Evolutionary conservation across 2,797 vertebrate species (phyloP), one percentile per base, ranked within the genome.

Genomic region (Sternotherus odoratus): DNA sequence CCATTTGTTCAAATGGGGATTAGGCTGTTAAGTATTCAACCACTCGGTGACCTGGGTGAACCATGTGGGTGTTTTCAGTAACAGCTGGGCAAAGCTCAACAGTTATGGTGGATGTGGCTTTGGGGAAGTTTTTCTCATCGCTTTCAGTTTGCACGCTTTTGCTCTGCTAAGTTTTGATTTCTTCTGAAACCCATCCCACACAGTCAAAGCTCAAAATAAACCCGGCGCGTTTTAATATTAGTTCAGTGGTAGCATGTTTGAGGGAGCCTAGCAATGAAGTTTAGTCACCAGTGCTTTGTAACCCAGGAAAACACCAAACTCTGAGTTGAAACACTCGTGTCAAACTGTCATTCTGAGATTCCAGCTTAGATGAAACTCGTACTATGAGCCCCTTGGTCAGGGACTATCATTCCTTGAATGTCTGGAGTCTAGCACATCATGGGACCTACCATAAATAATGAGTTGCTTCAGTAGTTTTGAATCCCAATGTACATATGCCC

Each of bases 1-100:
- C 21, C 2, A 2, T 57, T 28, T 77, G 91, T 0, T 1, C 72
- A 88, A 13, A 80, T 28, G 78, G 82, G 85, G 43, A 56, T 86
- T 90, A 94, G 90, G 60, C 90, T 90, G 84, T 94, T 96, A 94
- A 94, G 93, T 86, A 87, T 10, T 36, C n/a, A 69, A 48, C 66
- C 83, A 77, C 66, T 93, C 0, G 0, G 83, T 90, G 36, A 85
- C 60, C 83, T 89, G 92, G 79, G 88, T 95, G 95, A 96, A 85
- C 91, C 75, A 82, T 89, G 94, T 94, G 94, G 94, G 96, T 96
- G 96, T 93, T 96, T 94, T 88, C 94, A 96, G 93, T 89, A 95
- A 94, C 90, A 95, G 86, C 92, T 95, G 91, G 94, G 94, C 91
- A 92, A 91, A 57, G 89, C 95, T 94, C 89, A 94, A 82, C 69